Conservation (phyloP, 2,888 invertebrate genomes). For the Galeruca laticollis region DNA sequence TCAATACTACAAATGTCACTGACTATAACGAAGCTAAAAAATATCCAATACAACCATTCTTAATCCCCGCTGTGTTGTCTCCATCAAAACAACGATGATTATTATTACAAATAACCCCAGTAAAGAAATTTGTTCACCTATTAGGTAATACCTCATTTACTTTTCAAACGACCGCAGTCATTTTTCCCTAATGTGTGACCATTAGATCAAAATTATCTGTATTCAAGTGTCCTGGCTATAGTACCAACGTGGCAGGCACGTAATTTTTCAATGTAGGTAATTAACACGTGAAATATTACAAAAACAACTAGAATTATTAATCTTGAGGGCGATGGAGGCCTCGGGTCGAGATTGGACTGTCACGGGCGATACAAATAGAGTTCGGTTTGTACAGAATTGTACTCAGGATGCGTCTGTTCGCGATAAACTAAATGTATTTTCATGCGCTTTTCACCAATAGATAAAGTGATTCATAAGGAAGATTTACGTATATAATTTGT, state of each 20-base stretch:
- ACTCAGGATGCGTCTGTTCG: too few species aligned
- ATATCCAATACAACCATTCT: too few species aligned
- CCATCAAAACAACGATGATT: too few species aligned
- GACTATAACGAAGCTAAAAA: too few species aligned
- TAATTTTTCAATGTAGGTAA: conserved; percentile 60
- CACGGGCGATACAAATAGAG: conserved; percentile 64
- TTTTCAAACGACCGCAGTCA: background rate
- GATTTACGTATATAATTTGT: too few species aligned
- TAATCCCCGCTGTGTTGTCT: too few species aligned
- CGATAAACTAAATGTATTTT: too few species aligned
- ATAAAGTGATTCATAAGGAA: too few species aligned
- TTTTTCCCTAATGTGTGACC: background rate
- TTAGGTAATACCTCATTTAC: background rate
- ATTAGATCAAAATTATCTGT: conserved; percentile 17
- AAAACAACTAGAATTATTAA: conserved; percentile 66
- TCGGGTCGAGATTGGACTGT: conserved; percentile 66
- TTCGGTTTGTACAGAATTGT: conserved; percentile 44
- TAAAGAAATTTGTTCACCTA: background rate
- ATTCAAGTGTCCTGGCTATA: conserved; percentile 12
- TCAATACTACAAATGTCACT: too few species aligned
- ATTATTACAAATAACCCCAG: too few species aligned
- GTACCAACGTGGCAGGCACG: conserved; percentile 32
- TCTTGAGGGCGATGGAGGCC: conserved; percentile 56
- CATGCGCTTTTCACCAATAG: too few species aligned
- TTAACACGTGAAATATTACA: conserved; percentile 66